Percentiles rank a stretch among this genome's conserved stretches.
Evolutionary conservation across 2,797 vertebrate genomes (phyloP).

Genomic region (Phaenicophaeus curvirostris): DNA sequence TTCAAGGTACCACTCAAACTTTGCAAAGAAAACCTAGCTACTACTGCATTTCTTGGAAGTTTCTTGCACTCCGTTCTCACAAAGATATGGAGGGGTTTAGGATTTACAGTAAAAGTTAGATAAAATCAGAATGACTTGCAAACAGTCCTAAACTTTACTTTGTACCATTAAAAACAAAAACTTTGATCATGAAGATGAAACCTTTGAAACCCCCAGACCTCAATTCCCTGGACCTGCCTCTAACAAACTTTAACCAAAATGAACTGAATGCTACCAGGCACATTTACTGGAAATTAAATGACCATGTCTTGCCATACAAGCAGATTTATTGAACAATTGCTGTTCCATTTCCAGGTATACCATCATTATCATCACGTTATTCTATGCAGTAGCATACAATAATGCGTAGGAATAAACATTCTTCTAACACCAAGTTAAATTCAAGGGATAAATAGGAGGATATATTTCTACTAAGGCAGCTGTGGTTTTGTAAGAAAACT

Average conservation of each 20-base stretch:
- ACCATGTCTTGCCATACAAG: background rate
- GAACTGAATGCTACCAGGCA: background rate
- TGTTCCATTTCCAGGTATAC: background rate
- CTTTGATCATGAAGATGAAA: background rate
- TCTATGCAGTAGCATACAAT: background rate
- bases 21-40: background rate
- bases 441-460: conserved; percentile 12
- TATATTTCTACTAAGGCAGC: background rate
- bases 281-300: background rate
- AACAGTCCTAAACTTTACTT: background rate
- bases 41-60: background rate
- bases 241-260: background rate
- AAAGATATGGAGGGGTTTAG: background rate
- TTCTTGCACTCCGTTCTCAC: background rate
- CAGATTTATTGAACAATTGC: conserved; percentile 12
- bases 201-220: background rate
- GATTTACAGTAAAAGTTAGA: background rate
- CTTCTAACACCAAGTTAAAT: conserved; percentile 5
- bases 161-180: background rate
- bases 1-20: fast-evolving
- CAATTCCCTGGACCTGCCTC: background rate
- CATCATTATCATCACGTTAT: background rate
- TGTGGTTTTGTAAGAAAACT: background rate
- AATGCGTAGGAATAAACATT: conserved; percentile 7
- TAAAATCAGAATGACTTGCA: background rate